Base-by-base conservation (phyloP, 2,888 invertebrate genomes). In the Eurois occulta region DNA sequence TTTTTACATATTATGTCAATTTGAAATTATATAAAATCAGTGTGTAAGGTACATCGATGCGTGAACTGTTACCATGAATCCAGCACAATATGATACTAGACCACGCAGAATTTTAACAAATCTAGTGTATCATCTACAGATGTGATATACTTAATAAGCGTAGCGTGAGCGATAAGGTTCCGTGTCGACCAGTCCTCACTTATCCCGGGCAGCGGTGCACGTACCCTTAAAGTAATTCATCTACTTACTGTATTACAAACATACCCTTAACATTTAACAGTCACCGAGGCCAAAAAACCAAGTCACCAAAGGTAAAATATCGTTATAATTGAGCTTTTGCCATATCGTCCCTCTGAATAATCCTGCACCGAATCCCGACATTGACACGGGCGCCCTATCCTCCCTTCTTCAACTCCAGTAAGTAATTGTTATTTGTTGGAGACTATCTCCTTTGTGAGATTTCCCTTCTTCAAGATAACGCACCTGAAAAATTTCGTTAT, bases 391-490 rank as follows among this genome's bases (percentile, higher is more conserved):
- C 84, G 73, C 81, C 80, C 85, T 78, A 77, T 85, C 86, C 86
- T 78, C 86, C 86, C 87, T 87, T 89, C 89, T 89, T 89, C 89
- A 84, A 88, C 88, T 88, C 74, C 83, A 88, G 87, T 89, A 88
- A 91, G 89, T 91, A 90, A 92, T 92, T 91, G 90, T 92, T 90
- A 91, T 91, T 91, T 91, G 88, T 88, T 84, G 79, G 83, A 84
- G 88, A 89, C 88, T 88, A 90, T 91, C 88, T 91, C 86, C 87
- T 87, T 87, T 87, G 84, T 85, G 81, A 87, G 86, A 88, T 89
- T 90, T 87, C 87, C 81, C 86, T 86, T 87, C 86, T 80, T n/a
- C 85, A 69, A 89, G 90, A 89, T 90, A 91, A 89, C 87, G 78
- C 81, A 89, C 87, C 89, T 91, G 90, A 90, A 89, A 90, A 85